Evolutionary conservation across 1,140 invertebrate genomes (phyloP).

Genomic region (Drosophila littoralis): DNA sequence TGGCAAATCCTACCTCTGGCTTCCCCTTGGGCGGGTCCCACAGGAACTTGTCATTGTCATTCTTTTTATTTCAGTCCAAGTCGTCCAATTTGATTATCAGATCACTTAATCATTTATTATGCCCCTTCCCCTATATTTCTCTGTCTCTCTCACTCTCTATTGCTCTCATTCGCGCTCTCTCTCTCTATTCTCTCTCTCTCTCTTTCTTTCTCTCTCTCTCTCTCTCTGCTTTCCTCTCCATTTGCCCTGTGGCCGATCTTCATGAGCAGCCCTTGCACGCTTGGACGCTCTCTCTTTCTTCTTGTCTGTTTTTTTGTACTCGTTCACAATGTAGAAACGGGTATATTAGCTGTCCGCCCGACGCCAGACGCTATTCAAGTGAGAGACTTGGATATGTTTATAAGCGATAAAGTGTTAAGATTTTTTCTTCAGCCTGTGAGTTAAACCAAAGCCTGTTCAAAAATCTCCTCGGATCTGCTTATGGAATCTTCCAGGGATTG

Average conservation of each 20-base stretch:
- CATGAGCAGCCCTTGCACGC: conserved; percentile 57
- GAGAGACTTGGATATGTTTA: no score
- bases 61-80: conserved; percentile 26
- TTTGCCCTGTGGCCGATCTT: conserved; percentile 21
- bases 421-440: no score
- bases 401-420: no score
- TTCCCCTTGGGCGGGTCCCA: not conserved
- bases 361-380: no score
- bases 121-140: not conserved
- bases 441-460: no score
- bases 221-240: not conserved
- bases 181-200: no score
- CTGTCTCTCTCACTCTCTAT: not conserved
- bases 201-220: not conserved
- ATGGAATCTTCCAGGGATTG: no score
- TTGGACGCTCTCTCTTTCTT: conserved; percentile 55
- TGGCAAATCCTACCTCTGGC: not conserved
- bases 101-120: conserved; percentile 54
- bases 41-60: conserved; percentile 18
- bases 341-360: no score
- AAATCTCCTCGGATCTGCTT: no score
- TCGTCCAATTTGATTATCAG: conserved; percentile 64
- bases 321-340: no score
- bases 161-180: no score
- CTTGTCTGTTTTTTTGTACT: not conserved